Base-by-base conservation (phyloP, 2,797 vertebrate species). In the Nyctibius grandis region DNA sequence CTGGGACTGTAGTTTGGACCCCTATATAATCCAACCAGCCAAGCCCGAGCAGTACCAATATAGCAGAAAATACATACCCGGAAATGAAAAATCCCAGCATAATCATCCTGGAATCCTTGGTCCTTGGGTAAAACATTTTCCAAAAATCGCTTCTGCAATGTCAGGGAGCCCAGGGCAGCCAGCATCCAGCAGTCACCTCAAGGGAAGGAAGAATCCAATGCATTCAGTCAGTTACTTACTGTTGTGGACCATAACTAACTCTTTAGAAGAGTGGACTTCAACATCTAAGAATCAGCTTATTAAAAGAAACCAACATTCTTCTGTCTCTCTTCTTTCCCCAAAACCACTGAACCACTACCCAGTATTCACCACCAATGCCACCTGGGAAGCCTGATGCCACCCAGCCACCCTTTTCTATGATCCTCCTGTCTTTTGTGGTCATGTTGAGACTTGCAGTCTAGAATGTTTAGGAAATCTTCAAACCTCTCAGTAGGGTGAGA, bases 181-280 rank as follows among this genome's bases (percentile, higher is more conserved):
- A 98, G 97, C 93, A 98, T 82, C 98, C 98, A 98, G 85, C 98
- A 98, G 38, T 98, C 97, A 94, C 95, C 98, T 98, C 23, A 47
- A 89, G 33, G 25, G 65, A 95, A 4, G 44, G 9, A 90, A 96
- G 33, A 90, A 78, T 8, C 2, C 67, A 82, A 28, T 16, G 17
- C 25, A 67, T 70, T 86, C 77, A 69, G 26, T 47, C 44, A 44
- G 26, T 73, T 64, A 38, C 8, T 69, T 13, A 28, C 12, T 48
- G 42, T 2, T 48, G 3, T 18, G 10, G n/a, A 54, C n/a, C 8
- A 9, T 5, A 68, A 67, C 50, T 68, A 42, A 34, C 38, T 77
- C 48, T 44, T 84, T 9, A 31, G 22, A 15, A 80, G 28, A 89
- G 19, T 4, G 28, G 25, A 20, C n/a, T 91, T 72, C 36, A 48